These are phyloP conservation scores for Coelopa frigida DNA, from an alignment of 1,140 invertebrate species.

Conservation along the genomic window DNA sequence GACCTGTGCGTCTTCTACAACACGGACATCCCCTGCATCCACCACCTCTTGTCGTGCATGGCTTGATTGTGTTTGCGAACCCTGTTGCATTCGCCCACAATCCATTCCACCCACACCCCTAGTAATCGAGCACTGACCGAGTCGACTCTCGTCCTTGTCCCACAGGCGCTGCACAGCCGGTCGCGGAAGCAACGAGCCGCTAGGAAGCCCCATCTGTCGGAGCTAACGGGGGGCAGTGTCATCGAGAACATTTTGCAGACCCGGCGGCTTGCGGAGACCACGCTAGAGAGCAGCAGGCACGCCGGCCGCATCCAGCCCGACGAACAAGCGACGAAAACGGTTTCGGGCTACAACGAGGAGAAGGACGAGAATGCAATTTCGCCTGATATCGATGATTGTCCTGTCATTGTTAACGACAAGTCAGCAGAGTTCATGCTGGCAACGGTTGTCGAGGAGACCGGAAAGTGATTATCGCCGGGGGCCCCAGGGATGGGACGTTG, in stretches of 20 bases:
- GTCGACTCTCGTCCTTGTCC: too few species aligned
- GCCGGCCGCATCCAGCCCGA: conserved; percentile 51
- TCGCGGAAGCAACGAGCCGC: conserved; percentile 71
- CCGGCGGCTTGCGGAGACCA: conserved; percentile 72
- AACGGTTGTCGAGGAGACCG: conserved; percentile 72
- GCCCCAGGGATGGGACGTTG: too few species aligned
- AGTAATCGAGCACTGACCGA: too few species aligned
- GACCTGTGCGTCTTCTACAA: conserved; percentile 94
- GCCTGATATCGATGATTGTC: conserved; percentile 60
- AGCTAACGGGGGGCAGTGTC: conserved; percentile 69
- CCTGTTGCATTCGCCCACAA: too few species aligned
- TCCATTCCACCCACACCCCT: too few species aligned
- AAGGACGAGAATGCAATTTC: conserved; percentile 62
- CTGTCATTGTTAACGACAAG: conserved; percentile 82
- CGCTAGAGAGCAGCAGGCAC: conserved; percentile 56
- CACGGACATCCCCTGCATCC: too few species aligned
- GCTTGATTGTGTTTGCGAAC: too few species aligned
- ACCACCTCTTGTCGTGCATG: too few species aligned
- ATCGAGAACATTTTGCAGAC: conserved; percentile 85
- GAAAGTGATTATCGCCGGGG: conserved; percentile 53
- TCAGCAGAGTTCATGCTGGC: conserved; percentile 81
- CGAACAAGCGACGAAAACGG: conserved; percentile 79
- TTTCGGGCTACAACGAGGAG: conserved; percentile 80
- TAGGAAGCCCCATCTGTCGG: conserved; percentile 61
- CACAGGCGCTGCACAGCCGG: conserved; percentile 65